Evolutionary conservation across 2,888 invertebrate species (phyloP).

Genomic region (Actias luna): DNA sequence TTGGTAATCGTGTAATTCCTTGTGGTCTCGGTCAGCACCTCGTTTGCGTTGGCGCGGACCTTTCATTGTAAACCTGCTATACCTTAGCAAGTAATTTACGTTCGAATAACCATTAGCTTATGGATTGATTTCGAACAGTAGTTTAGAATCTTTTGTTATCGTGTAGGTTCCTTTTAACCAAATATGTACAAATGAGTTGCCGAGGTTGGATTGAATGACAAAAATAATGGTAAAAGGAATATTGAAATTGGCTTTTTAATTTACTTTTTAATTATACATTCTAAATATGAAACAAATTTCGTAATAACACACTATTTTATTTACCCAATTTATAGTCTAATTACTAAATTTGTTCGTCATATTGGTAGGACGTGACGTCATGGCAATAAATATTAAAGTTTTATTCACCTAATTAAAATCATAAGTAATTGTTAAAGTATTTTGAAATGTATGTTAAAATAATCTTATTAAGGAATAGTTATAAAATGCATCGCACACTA

Average conservation of each 20-base stretch:
- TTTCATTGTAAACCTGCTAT: slow-evolving; percentile 34
- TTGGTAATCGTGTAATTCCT: slow-evolving; percentile 49
- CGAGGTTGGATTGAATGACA: not conserved
- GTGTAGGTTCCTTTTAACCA: not conserved
- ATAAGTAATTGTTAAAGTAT: not conserved
- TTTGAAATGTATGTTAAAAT: slow-evolving; percentile 4
- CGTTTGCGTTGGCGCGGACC: slow-evolving; percentile 40
- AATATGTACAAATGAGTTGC: not conserved
- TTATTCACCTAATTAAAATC: not conserved
- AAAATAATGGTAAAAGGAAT: not conserved
- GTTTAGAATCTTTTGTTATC: not conserved
- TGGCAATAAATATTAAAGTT: not conserved
- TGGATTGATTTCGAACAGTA: slow-evolving; percentile 18
- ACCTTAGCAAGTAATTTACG: slow-evolving; percentile 2
- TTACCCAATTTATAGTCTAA: not conserved
- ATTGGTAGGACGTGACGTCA: not conserved
- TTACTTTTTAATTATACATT: not conserved
- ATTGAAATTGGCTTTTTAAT: not conserved
- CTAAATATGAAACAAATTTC: too few relatives aligned
- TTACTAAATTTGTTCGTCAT: not conserved
- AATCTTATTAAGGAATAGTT: slow-evolving; percentile 6
- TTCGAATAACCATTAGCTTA: slow-evolving; percentile 13
- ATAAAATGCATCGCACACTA: slow-evolving; percentile 23
- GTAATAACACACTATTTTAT: not conserved
- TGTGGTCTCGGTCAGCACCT: slow-evolving; percentile 37